Percentiles rank a stretch among this genome's conserved stretches.
Conservation (phyloP, 2,888 invertebrate species). For the Andrena bucephala region DNA sequence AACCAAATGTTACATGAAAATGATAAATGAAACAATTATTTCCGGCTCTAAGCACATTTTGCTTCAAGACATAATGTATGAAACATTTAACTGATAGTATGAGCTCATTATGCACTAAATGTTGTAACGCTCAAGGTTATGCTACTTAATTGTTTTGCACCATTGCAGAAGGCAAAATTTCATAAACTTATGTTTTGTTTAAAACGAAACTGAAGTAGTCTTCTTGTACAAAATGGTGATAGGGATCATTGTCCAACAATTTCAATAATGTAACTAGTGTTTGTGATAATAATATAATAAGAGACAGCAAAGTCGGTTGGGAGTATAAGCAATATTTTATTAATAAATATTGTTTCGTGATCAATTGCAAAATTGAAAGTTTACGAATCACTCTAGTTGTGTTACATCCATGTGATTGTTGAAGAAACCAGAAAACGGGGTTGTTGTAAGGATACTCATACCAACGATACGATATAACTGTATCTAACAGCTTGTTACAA, state of each 20-base stretch:
- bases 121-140: constrained; percentile 23
- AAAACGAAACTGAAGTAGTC: constrained; percentile 63
- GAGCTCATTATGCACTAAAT: constrained; percentile 28
- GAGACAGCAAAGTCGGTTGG: constrained; percentile 48
- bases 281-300: constrained; percentile 68
- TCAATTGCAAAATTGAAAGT: constrained; percentile 44
- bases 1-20: constrained; percentile 60
- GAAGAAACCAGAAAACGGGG: constrained; percentile 63
- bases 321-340: constrained; percentile 66
- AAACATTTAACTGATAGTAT: constrained; percentile 30
- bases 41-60: constrained; percentile 46
- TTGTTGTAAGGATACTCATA: constrained; percentile 64
- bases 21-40: constrained; percentile 44
- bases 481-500: constrained; percentile 57
- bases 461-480: constrained; percentile 63
- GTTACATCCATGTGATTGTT: constrained; percentile 74
- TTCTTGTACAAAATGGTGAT: constrained; percentile 75
- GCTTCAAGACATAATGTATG: constrained; percentile 29
- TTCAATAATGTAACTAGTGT: constrained; percentile 71
- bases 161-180: constrained; percentile 19
- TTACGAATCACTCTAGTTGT: constrained; percentile 54
- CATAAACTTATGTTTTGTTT: constrained; percentile 51
- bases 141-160: constrained; percentile 25
- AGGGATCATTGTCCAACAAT: constrained; percentile 75
- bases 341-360: constrained; percentile 51